These are phyloP conservation scores for Musca vetustissima DNA, from an alignment of 1,140 invertebrate genomes.

Conservation along the genomic window DNA sequence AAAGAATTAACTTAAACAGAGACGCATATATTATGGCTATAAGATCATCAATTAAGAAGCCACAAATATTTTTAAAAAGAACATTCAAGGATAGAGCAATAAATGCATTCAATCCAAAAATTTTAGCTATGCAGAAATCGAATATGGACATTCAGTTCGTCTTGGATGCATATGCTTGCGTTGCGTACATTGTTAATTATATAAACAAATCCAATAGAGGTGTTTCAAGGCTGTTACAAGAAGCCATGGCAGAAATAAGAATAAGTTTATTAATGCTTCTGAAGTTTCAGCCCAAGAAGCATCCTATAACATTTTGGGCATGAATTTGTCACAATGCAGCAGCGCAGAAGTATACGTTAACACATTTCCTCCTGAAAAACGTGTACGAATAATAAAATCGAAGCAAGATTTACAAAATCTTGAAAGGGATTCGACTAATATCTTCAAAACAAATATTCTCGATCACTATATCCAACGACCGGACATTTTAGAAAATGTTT, in stretches of 20 bases:
- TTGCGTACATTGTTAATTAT: conserved; percentile 32
- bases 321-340: background rate
- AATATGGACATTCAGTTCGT: conserved; percentile 51
- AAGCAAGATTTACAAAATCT: background rate
- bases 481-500: background rate
- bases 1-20: background rate
- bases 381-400: background rate
- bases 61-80: conserved; percentile 31
- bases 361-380: background rate
- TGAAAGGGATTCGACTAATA: background rate
- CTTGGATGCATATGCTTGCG: conserved; percentile 39
- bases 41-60: conserved; percentile 20
- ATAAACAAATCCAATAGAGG: conserved; percentile 1
- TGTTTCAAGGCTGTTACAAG: background rate
- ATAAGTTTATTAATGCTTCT: too few species aligned
- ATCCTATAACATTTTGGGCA: background rate
- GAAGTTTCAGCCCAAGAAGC: conserved; percentile 1
- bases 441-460: background rate
- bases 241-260: background rate
- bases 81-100: conserved; percentile 31
- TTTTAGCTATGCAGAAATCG: conserved; percentile 35
- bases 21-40: conserved; percentile 19
- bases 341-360: background rate
- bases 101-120: conserved; percentile 40
- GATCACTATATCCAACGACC: background rate